Evolutionary conservation across 2,113 vertebrate species (phyloP).

Genomic region (Paradoxurus hermaphroditus): DNA sequence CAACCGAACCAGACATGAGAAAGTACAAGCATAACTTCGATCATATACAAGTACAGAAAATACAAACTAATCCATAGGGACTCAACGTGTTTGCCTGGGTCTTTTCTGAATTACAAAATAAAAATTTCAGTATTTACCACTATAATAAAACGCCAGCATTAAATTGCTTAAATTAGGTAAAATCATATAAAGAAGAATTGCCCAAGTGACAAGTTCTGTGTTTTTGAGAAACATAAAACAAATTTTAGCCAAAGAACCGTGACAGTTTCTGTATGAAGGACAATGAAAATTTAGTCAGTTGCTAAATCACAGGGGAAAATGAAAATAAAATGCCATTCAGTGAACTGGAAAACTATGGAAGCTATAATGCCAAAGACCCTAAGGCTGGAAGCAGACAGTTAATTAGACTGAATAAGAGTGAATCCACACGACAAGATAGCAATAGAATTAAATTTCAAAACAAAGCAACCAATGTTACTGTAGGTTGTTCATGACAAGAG

Average conservation of each 20-base stretch:
- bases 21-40: not conserved
- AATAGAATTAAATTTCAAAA: conserved; percentile 19
- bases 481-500: not conserved
- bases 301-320: conserved; percentile 1
- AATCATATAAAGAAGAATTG: not conserved
- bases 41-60: not conserved
- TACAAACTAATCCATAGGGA: not conserved
- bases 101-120: not conserved
- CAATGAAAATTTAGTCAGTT: conserved; percentile 15
- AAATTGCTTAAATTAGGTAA: not conserved
- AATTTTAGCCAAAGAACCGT: not conserved
- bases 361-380: conserved; percentile 29
- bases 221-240: conserved; percentile 5
- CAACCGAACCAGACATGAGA: not conserved
- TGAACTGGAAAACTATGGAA: conserved; percentile 42
- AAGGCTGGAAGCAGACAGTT: not conserved
- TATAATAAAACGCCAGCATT: not conserved
- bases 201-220: not conserved
- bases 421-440: not conserved
- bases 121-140: not conserved
- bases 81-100: not conserved
- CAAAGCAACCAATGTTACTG: not conserved
- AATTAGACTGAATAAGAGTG: conserved; percentile 14
- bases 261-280: not conserved
- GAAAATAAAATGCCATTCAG: conserved; percentile 6